Percentiles rank a stretch among this genome's conserved stretches.
phyloP scores from a whole-genome alignment of 2,113 vertebrate genomes.

The Acrocephalus kingi region DNA sequence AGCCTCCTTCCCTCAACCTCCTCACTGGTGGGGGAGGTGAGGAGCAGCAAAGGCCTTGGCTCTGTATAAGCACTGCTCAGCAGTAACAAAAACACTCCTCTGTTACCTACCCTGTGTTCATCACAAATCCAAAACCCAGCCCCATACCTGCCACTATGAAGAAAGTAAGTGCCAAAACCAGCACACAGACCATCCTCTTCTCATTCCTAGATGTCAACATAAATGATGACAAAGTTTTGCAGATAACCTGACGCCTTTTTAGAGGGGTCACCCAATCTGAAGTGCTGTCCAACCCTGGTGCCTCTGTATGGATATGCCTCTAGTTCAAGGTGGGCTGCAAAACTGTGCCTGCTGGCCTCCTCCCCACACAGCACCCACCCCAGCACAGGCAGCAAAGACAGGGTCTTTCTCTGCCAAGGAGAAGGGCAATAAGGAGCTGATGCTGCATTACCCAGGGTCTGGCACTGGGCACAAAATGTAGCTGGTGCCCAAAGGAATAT shows the following conservation, averaged over 20 bases:
- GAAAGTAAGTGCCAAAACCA: background rate
- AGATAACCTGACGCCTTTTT: background rate
- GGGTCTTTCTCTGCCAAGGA: background rate
- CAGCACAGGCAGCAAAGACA: background rate
- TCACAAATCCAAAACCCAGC: background rate
- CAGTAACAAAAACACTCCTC: background rate
- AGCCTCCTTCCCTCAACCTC: background rate
- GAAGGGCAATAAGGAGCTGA: background rate
- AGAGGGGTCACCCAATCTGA: background rate
- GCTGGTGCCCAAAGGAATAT: background rate
- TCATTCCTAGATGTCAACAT: background rate
- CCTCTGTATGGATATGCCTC: accelerated
- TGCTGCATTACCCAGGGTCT: background rate
- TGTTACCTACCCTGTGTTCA: background rate
- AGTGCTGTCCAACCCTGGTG: background rate
- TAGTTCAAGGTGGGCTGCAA: accelerated
- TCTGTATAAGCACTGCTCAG: background rate
- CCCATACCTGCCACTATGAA: background rate
- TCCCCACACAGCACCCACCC: background rate
- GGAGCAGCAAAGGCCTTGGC: background rate
- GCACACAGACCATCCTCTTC: background rate
- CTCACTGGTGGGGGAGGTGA: accelerated
- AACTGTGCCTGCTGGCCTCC: background rate
- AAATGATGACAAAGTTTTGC: background rate
- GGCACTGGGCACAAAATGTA: background rate